A percentile compares a stretch with the other conserved stretches of the same genome.
Evolutionary conservation across 2,113 vertebrate genomes (phyloP).

Genomic region (Ceyx melanurus): DNA sequence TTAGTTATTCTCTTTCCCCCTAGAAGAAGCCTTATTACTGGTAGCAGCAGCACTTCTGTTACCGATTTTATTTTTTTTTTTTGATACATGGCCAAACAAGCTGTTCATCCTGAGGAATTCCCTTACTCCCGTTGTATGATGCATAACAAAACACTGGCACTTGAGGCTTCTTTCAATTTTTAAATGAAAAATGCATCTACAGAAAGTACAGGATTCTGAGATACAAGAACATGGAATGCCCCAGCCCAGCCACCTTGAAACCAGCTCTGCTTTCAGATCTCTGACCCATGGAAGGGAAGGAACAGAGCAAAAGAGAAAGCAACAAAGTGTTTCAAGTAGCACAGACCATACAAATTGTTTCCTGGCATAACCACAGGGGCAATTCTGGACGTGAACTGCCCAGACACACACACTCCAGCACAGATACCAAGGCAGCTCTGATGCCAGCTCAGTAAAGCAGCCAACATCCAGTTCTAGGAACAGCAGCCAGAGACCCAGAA

Average conservation of each 20-base stretch:
- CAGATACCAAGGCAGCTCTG: no score
- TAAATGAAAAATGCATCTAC: neutral
- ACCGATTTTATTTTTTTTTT: neutral
- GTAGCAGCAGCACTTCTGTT: neutral
- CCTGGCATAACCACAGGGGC: neutral
- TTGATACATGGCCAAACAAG: neutral
- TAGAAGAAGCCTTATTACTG: neutral
- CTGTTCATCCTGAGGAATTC: neutral
- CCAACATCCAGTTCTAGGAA: neutral
- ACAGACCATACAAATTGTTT: accelerated
- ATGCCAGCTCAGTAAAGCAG: neutral
- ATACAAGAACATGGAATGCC: neutral
- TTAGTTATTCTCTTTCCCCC: neutral
- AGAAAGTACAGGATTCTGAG: neutral
- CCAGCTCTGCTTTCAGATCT: neutral
- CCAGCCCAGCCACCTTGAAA: accelerated
- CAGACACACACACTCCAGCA: neutral
- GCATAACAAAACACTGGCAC: constrained; percentile 1
- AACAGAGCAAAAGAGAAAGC: neutral
- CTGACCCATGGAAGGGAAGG: neutral
- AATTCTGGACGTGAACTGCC: neutral
- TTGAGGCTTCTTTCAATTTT: neutral
- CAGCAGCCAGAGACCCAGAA: neutral
- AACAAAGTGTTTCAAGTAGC: neutral
- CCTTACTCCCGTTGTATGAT: neutral